Base-by-base conservation (phyloP, 2,797 vertebrate genomes). In the Pseudochirops cupreus region DNA sequence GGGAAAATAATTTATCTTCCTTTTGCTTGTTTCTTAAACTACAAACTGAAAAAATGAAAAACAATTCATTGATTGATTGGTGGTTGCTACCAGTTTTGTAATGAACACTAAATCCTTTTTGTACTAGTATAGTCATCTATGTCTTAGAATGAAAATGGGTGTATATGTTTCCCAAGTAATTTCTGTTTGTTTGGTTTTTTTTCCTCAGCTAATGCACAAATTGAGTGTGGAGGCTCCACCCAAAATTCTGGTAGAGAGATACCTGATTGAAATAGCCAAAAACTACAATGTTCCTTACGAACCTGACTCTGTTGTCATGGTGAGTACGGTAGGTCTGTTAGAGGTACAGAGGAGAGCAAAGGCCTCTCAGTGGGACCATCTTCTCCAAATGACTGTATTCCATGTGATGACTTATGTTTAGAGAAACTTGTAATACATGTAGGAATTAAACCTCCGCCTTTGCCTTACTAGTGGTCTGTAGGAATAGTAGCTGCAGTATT, bases 211-310 rank as follows among this genome's bases (percentile, higher is more conserved):
- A 95, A 99, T 99, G 99, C 99, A 99, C 98, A 99, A 99, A 97
- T 98, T 99, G 98, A 99, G 99, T 0, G 99, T 99, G 94, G 99
- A 99, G 98, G 99, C 99, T 0, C 99, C 99, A 5, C 99, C 99
- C 92, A 99, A 99, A 98, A 99, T 99, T 97, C 98, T 99, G 96
- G 99, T 99, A 97, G 99, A 99, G 97, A 99, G 99, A 96, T 99
- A 99, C 97, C 98, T 99, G 98, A 99, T 99, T 2, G 99, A 99
- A 98, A 99, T 99, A 13, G 99, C 99, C 82, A 99, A 99, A 99
- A 99, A 99, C 98, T 99, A 99, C 96, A 99, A 99, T 5, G 99
- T 99, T 24, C 99, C 99, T 0, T 99, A 99, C 58, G 99, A 99
- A 74, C 99, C 99, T 7, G 99, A 99, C 57, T 99, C 99, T 0